Evolutionary conservation across 2,888 invertebrate species (phyloP).

Genomic region (Aquatica leii): DNA sequence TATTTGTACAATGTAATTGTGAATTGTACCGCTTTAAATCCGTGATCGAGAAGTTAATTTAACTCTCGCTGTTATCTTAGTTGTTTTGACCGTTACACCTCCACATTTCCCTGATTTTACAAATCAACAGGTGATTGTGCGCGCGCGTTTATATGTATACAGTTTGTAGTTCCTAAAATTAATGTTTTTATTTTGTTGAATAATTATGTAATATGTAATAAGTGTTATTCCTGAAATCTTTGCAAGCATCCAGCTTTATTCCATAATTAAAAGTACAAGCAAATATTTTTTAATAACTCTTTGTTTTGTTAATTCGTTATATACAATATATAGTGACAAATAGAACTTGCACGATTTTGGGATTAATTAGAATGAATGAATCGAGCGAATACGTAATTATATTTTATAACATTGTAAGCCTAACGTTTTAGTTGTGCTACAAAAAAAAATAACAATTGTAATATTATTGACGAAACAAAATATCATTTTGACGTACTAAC

Average conservation of each 20-base stretch:
- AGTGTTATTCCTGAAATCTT: slow-evolving; percentile 33
- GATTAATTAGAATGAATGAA: slow-evolving; percentile 27
- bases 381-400: slow-evolving; percentile 34
- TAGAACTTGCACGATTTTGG: slow-evolving; percentile 32
- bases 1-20: slow-evolving; percentile 29
- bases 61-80: slow-evolving; percentile 23
- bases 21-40: slow-evolving; percentile 18
- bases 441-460: slow-evolving; percentile 34
- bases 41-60: slow-evolving; percentile 10
- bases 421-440: slow-evolving; percentile 53
- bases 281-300: slow-evolving; percentile 17
- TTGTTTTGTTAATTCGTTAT: slow-evolving; percentile 16
- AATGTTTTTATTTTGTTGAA: slow-evolving; percentile 34
- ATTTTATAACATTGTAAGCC: slow-evolving; percentile 50
- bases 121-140: slow-evolving; percentile 21
- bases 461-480: slow-evolving; percentile 4
- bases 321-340: slow-evolving; percentile 4
- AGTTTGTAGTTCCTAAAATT: slow-evolving; percentile 47
- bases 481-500: slow-evolving; percentile 7
- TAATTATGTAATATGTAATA: slow-evolving; percentile 34
- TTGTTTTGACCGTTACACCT: slow-evolving; percentile 31
- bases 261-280: slow-evolving; percentile 35
- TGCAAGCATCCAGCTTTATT: slow-evolving; percentile 29
- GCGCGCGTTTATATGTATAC: slow-evolving; percentile 34
- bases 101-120: slow-evolving; percentile 26